Percentiles rank a stretch among this genome's conserved stretches.
phyloP scores from a whole-genome alignment of 2,888 invertebrate species.

The Suillia variegata region DNA sequence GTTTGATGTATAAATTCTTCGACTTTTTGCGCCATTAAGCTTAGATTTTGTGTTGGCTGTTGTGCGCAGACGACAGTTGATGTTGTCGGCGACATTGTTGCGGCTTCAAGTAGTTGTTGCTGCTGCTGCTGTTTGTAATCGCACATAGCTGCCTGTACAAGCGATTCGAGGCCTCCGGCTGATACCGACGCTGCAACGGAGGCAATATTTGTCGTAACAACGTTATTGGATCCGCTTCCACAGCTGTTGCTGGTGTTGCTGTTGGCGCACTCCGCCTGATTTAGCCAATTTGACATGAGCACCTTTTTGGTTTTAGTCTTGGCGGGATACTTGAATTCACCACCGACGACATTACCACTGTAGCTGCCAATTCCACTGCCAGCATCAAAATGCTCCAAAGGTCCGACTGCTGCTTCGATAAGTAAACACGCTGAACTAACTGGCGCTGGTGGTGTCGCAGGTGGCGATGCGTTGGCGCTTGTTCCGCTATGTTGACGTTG shows the following conservation, averaged over 20 bases:
- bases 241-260: conserved; percentile 40
- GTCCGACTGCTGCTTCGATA: conserved; percentile 84
- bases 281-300: conserved; percentile 89
- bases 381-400: conserved; percentile 64
- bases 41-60: conserved; percentile 43
- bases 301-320: conserved; percentile 83
- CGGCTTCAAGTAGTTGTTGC: conserved; percentile 48
- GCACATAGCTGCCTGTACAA: conserved; percentile 35
- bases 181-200: neutral
- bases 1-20: conserved; percentile 59
- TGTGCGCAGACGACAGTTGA: conserved; percentile 59
- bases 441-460: conserved; percentile 42
- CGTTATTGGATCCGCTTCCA: conserved; percentile 8
- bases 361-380: conserved; percentile 7
- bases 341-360: conserved; percentile 17
- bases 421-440: conserved; percentile 80
- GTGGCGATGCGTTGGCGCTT: conserved; percentile 40
- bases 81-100: conserved; percentile 50
- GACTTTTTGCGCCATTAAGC: conserved; percentile 54
- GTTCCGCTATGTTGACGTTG: conserved; percentile 35
- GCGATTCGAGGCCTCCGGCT: conserved; percentile 28
- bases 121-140: conserved; percentile 40
- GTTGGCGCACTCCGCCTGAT: conserved; percentile 65
- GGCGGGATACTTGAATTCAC: conserved; percentile 80
- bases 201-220: neutral